Evolutionary conservation across 2,797 vertebrate genomes (phyloP).

Genomic region (Oreonectes daqikongensis): DNA sequence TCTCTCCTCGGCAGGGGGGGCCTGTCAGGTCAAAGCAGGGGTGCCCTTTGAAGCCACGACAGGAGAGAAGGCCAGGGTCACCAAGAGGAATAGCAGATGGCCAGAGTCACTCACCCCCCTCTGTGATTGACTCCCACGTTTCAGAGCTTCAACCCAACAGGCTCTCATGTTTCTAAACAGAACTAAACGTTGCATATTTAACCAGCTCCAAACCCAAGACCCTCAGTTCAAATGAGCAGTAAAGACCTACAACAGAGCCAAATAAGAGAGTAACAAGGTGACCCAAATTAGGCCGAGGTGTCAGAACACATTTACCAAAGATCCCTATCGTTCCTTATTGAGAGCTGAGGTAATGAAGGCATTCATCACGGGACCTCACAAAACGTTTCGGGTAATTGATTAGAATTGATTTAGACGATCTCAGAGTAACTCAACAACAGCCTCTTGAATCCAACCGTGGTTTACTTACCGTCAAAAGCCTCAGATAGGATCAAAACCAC

Average conservation of each 20-base stretch:
- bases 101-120: conserved; percentile 62
- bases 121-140: conserved; percentile 69
- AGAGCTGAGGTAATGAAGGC: conserved; percentile 5
- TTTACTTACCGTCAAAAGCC: conserved; percentile 34
- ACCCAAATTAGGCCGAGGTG: conserved; percentile 38
- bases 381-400: not conserved
- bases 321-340: conserved; percentile 7
- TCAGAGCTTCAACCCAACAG: conserved; percentile 60
- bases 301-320: conserved; percentile 30
- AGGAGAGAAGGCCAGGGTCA: conserved; percentile 64
- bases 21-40: conserved; percentile 63
- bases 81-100: conserved; percentile 66
- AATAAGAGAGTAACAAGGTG: not conserved
- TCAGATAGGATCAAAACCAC: conserved; percentile 28
- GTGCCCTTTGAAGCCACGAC: conserved; percentile 67
- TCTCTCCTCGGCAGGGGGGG: conserved; percentile 63
- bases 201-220: conserved; percentile 28
- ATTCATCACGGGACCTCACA: conserved; percentile 7
- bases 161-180: conserved; percentile 64
- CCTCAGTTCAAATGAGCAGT: not conserved
- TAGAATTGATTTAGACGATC: conserved; percentile 22
- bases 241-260: not conserved
- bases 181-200: conserved; percentile 42
- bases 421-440: conserved; percentile 14
- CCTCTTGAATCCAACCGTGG: conserved; percentile 8